Evolutionary conservation across 2,113 vertebrate species (phyloP).

Genomic region (Thalassarche chlororhynchos): DNA sequence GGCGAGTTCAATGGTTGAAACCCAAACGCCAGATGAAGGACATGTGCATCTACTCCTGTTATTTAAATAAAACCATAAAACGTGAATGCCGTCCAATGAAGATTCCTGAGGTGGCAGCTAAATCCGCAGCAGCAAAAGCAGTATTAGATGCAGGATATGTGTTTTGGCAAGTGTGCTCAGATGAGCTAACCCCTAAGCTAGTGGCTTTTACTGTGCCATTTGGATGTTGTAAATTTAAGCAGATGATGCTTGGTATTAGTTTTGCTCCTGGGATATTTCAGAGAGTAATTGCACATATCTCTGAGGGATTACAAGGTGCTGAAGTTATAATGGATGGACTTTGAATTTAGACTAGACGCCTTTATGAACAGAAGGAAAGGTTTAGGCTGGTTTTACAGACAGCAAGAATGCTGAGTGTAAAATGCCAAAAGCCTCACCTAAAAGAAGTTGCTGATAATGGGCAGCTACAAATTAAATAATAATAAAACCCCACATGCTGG

Average conservation of each 20-base stretch:
- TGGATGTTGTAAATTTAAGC: slow-evolving; percentile 62
- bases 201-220: slow-evolving; percentile 38
- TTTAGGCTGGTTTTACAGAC: slow-evolving; percentile 42
- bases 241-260: slow-evolving; percentile 61
- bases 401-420: neutral
- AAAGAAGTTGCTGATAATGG: slow-evolving; percentile 36
- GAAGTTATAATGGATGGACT: slow-evolving; percentile 56
- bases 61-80: slow-evolving; percentile 33
- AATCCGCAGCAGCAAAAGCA: slow-evolving; percentile 44
- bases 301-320: slow-evolving; percentile 61
- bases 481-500: neutral
- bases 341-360: slow-evolving; percentile 19
- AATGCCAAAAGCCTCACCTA: slow-evolving; percentile 43
- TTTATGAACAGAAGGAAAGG: slow-evolving; percentile 46
- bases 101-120: slow-evolving; percentile 63
- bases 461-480: slow-evolving; percentile 43
- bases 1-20: neutral
- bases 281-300: slow-evolving; percentile 56
- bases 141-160: slow-evolving; percentile 44
- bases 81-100: neutral
- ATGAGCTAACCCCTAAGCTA: slow-evolving; percentile 52
- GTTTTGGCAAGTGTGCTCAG: slow-evolving; percentile 21
- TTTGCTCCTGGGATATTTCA: slow-evolving; percentile 56
- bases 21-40: slow-evolving; percentile 1
- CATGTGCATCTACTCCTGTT: neutral